Conservation (phyloP, 2,797 vertebrate genomes). For the Gymnocypris eckloni region DNA sequence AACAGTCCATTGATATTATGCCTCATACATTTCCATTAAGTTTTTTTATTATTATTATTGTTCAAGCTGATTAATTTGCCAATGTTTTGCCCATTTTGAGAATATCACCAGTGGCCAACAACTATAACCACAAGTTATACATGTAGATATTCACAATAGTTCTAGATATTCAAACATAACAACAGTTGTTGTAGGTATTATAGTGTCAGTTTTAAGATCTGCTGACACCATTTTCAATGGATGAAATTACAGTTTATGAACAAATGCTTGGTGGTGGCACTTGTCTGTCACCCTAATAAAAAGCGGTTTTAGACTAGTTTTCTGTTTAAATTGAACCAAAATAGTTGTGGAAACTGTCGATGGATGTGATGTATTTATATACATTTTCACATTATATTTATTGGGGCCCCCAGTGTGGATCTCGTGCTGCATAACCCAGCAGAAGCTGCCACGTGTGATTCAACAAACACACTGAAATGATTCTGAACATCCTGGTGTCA, state of each 20-base stretch:
- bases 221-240: background rate
- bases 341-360: background rate
- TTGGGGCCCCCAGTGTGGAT: background rate
- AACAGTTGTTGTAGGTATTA: background rate
- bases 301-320: background rate
- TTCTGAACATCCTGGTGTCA: background rate
- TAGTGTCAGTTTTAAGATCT: background rate
- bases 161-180: background rate
- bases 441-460: conserved; percentile 2
- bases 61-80: background rate
- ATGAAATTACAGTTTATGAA: background rate
- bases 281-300: background rate
- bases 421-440: background rate
- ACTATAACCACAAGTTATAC: background rate
- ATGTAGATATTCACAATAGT: background rate
- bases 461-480: conserved; percentile 24
- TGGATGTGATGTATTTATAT: background rate
- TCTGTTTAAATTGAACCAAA: background rate
- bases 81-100: background rate
- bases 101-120: background rate
- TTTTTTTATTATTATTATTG: background rate
- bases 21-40: background rate
- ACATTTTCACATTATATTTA: background rate
- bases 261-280: background rate
- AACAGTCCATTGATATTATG: background rate